Evolutionary conservation across 1,140 invertebrate species (phyloP).

Genomic region (Ips nitidus): DNA sequence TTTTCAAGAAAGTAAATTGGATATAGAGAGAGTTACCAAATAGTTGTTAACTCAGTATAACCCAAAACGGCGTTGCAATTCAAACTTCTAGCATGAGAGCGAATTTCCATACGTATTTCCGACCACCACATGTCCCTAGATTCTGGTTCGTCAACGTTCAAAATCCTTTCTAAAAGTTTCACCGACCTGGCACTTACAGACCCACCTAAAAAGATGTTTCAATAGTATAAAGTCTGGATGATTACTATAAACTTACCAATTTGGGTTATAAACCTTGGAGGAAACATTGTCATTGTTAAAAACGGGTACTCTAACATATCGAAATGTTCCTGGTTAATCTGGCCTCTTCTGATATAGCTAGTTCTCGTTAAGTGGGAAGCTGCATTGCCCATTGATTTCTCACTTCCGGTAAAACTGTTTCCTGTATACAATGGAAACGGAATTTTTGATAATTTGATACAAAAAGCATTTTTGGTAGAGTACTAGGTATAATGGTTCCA

Average conservation of each 20-base stretch:
- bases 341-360: slow-evolving; percentile 41
- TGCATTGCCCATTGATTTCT: slow-evolving; percentile 51
- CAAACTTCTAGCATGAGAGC: slow-evolving; percentile 86
- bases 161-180: slow-evolving; percentile 81
- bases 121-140: slow-evolving; percentile 92
- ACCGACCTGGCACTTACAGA: slow-evolving; percentile 84
- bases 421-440: slow-evolving; percentile 53
- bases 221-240: background rate
- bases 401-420: slow-evolving; percentile 67
- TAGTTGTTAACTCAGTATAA: slow-evolving; percentile 86
- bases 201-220: slow-evolving; percentile 60
- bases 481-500: too few relatives aligned
- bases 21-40: slow-evolving; percentile 64
- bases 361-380: slow-evolving; percentile 42
- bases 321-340: slow-evolving; percentile 49
- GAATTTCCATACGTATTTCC: slow-evolving; percentile 89
- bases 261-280: slow-evolving; percentile 83
- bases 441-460: background rate
- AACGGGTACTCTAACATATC: slow-evolving; percentile 95
- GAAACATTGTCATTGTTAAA: slow-evolving; percentile 89
- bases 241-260: slow-evolving; percentile 64
- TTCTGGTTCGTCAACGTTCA: slow-evolving; percentile 83
- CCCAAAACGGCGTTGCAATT: slow-evolving; percentile 93
- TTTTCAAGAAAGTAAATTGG: too few relatives aligned
- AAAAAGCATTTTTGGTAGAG: too few relatives aligned